Conservation (phyloP, 2,797 vertebrate genomes). For the Gadopsis marmoratus region DNA sequence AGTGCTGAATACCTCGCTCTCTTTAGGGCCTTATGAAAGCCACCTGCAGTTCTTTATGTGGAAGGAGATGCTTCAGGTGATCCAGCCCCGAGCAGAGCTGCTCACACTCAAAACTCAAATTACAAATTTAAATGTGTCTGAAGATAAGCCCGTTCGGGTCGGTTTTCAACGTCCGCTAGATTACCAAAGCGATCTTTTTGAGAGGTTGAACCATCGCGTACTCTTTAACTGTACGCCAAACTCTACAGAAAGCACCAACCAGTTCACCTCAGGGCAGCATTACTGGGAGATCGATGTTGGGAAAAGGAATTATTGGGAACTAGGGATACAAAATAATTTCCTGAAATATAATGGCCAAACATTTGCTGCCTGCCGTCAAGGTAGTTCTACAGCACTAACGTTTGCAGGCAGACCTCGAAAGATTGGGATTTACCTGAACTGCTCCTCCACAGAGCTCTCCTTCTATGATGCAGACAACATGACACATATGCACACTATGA, state of each 20-base stretch:
- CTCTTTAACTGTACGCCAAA: too few relatives aligned
- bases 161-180: too few relatives aligned
- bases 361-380: conserved; percentile 15
- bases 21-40: conserved; percentile 67
- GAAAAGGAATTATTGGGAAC: conserved; percentile 56
- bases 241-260: too few relatives aligned
- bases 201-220: too few relatives aligned
- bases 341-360: conserved; percentile 10
- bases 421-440: conserved; percentile 69
- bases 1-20: conserved; percentile 49
- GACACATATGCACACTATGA: conserved; percentile 18
- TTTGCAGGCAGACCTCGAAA: conserved; percentile 33
- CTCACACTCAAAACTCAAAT: conserved; percentile 21
- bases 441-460: conserved; percentile 43
- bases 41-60: conserved; percentile 78
- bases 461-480: conserved; percentile 72
- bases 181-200: too few relatives aligned
- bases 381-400: not conserved
- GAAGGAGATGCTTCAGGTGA: conserved; percentile 74
- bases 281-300: conserved; percentile 76
- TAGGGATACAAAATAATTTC: conserved; percentile 53
- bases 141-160: too few relatives aligned
- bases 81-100: conserved; percentile 49
- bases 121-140: conserved; percentile 12
- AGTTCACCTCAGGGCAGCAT: conserved; percentile 61